Evolutionary conservation across 2,113 vertebrate species (phyloP).

Genomic region (Nothobranchius furzeri): DNA sequence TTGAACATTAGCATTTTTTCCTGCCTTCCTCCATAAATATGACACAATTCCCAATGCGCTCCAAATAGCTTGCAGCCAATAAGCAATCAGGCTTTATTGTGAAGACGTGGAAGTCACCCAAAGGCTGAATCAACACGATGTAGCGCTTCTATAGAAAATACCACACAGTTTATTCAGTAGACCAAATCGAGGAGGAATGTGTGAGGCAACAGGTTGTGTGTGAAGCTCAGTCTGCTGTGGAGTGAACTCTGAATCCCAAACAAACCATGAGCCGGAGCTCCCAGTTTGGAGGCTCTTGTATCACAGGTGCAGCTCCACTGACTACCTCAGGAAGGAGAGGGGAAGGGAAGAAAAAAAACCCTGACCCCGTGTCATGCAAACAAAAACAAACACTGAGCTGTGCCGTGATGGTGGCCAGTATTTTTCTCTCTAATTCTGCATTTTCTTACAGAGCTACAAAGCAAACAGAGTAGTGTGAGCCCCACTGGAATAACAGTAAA

Average conservation of each 20-base stretch:
- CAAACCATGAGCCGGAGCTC: conserved; percentile 51
- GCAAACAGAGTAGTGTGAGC: conserved; percentile 45
- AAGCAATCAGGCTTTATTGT: conserved; percentile 58
- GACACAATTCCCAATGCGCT: conserved; percentile 29
- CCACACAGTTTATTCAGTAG: conserved; percentile 45
- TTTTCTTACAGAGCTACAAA: conserved; percentile 56
- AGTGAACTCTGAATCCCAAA: conserved; percentile 28
- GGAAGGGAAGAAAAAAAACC: conserved; percentile 55
- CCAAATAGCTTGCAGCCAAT: conserved; percentile 6
- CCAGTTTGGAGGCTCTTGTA: conserved; percentile 69
- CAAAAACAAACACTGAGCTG: conserved; percentile 69
- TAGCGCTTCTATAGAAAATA: conserved; percentile 46
- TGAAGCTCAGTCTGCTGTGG: conserved; percentile 45
- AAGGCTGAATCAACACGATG: conserved; percentile 46
- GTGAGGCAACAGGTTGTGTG: conserved; percentile 45
- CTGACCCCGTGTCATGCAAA: conserved; percentile 62
- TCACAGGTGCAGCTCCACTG: conserved; percentile 86
- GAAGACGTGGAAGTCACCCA: conserved; percentile 26
- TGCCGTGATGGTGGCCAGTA: conserved; percentile 39
- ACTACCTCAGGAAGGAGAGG: conserved; percentile 50
- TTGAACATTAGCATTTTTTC: too few species aligned
- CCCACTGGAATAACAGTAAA: conserved; percentile 51
- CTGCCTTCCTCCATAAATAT: background rate
- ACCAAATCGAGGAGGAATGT: conserved; percentile 51
- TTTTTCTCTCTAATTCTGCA: conserved; percentile 44